phyloP scores from a whole-genome alignment of 2,888 invertebrate genomes.

The Parnassius orleans region DNA sequence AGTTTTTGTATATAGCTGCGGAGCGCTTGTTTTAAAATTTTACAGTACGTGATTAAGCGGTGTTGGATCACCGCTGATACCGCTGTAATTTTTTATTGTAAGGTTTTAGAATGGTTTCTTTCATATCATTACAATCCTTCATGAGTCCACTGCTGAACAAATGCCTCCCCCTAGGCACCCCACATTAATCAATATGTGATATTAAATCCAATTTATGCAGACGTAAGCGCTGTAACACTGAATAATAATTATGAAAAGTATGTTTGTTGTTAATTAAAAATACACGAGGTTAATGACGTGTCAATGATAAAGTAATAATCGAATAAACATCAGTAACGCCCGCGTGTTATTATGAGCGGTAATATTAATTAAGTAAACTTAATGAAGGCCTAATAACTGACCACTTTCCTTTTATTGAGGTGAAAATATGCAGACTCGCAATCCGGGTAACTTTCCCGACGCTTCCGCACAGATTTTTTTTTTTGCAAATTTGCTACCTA shows the following conservation, averaged over 20 bases:
- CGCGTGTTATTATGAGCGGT: neutral
- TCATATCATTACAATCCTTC: too few relatives aligned
- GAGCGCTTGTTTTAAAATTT: too few relatives aligned
- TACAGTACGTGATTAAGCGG: too few relatives aligned
- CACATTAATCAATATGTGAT: too few relatives aligned
- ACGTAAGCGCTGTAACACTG: too few relatives aligned
- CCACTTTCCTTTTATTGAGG: constrained; percentile 17
- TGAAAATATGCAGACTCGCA: constrained; percentile 13
- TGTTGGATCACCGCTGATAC: too few relatives aligned
- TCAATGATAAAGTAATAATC: constrained; percentile 6
- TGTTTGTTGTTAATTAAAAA: neutral
- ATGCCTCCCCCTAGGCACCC: too few relatives aligned
- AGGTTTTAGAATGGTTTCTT: too few relatives aligned
- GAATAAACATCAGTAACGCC: constrained; percentile 11
- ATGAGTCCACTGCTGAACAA: too few relatives aligned
- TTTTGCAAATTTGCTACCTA: constrained; percentile 14
- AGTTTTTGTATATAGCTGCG: too few relatives aligned
- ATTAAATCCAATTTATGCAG: too few relatives aligned
- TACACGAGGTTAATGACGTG: neutral
- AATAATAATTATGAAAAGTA: neutral
- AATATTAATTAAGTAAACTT: constrained; percentile 16
- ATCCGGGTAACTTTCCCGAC: constrained; percentile 17
- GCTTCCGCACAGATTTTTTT: constrained; percentile 7
- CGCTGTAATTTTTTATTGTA: too few relatives aligned
- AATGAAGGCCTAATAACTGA: constrained; percentile 15